Percentiles rank a stretch among this genome's conserved stretches.
Evolutionary conservation across 2,888 invertebrate genomes (phyloP).

Genomic region (Nemurella pictetii): DNA sequence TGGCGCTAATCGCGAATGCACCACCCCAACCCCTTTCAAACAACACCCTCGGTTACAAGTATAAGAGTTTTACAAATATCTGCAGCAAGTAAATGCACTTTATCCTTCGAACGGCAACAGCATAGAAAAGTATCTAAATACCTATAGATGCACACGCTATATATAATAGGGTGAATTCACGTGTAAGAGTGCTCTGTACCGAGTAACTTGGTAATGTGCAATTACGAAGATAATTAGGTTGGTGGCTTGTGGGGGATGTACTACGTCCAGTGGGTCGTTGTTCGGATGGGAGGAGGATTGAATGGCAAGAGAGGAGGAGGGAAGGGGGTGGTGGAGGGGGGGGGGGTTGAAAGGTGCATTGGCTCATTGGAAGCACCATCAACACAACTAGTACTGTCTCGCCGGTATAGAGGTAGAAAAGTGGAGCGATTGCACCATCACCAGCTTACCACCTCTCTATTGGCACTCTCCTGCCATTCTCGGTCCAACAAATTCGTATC

Average conservation of each 20-base stretch:
- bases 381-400: background rate
- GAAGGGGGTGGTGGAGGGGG: background rate
- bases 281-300: too few relatives aligned
- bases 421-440: background rate
- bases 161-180: background rate
- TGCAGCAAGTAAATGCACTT: too few relatives aligned
- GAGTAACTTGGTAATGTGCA: background rate
- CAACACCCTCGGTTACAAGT: too few relatives aligned
- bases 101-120: too few relatives aligned
- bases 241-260: background rate
- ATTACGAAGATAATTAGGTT: background rate
- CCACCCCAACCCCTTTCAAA: too few relatives aligned
- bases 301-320: too few relatives aligned
- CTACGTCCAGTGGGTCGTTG: too few relatives aligned
- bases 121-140: too few relatives aligned
- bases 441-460: background rate
- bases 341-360: background rate
- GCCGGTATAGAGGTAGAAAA: background rate
- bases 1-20: too few relatives aligned
- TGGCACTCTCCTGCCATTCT: too few relatives aligned
- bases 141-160: background rate
- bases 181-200: background rate
- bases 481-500: too few relatives aligned
- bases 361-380: background rate
- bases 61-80: too few relatives aligned